Base-by-base conservation (phyloP, 2,888 invertebrate species). In the Sminthurinus aureus region DNA sequence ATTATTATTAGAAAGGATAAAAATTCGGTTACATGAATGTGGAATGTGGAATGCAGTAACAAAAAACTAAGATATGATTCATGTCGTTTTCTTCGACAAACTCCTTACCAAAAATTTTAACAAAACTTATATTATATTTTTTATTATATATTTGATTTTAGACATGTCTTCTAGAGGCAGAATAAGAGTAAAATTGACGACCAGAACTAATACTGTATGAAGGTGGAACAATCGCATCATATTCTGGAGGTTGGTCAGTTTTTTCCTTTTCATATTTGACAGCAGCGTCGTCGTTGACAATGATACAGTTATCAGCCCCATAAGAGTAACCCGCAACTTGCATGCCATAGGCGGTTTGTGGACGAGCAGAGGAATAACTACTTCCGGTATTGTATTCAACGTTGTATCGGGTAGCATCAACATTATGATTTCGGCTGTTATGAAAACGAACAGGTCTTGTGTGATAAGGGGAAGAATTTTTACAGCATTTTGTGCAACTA, bases 141-240 rank as follows among this genome's bases (percentile, higher is more conserved):
- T n/a, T 38, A 38, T 38, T 4, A 4, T 38, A 38, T 38, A 38
- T 38, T 38, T 4, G 38, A 38, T 6, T 6, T 38, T 38, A 38
- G 38, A 38, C 38, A 38, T 38, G 38, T 38, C 38, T 38, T 71
- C 71, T 71, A 24, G 51, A 58, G 67, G 75, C 24, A 12, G 69
- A 51, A 24, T 67, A 64, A 6, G 78, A 78, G 20, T 81, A 81
- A 69, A 38, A 69, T 26, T 80, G 67, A 11, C 71, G 73, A 22
- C 8, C 15, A 1, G 38, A 38, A 18, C 67, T 18, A 2, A 26
- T 71, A 15, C n/a, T 67, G 51, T 75, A 76, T 18, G 83, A 13
- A 0, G 83, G 83, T 24, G 82, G 82, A 1, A 82, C 82, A 3
- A 82, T 66, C 0, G 77, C 69, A 52, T 82, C 69, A 38, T 82